These are phyloP conservation scores for Tetragonula carbonaria DNA, from an alignment of 2,888 invertebrate species.

Conservation along the genomic window DNA sequence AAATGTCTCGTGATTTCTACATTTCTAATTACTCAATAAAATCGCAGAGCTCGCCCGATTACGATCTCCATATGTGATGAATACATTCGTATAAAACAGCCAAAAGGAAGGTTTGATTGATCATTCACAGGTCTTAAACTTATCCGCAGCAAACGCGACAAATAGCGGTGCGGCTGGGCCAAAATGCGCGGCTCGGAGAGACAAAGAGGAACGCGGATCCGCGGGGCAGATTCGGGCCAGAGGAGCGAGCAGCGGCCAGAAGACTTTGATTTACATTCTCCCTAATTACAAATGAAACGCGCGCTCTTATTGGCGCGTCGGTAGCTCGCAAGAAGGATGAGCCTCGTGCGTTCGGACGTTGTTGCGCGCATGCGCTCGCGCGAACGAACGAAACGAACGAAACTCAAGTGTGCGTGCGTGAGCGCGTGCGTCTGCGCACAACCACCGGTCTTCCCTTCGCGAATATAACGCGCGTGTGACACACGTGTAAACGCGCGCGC, in stretches of 20 bases:
- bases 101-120: background rate
- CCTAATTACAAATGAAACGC: slow-evolving; percentile 82
- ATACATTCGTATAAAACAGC: background rate
- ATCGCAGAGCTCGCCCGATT: background rate
- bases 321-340: slow-evolving; percentile 78
- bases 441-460: slow-evolving; percentile 7
- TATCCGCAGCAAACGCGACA: slow-evolving; percentile 22
- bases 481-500: slow-evolving; percentile 50
- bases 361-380: slow-evolving; percentile 26
- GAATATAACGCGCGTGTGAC: background rate
- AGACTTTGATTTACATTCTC: slow-evolving; percentile 82
- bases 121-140: background rate
- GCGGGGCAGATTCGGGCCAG: slow-evolving; percentile 39
- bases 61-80: background rate
- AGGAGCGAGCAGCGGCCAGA: slow-evolving; percentile 38
- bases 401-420: slow-evolving; percentile 16
- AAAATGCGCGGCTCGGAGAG: slow-evolving; percentile 35
- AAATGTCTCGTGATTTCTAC: no score
- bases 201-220: slow-evolving; percentile 44
- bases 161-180: slow-evolving; percentile 9
- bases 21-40: background rate
- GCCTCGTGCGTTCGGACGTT: slow-evolving; percentile 40
- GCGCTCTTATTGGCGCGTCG: slow-evolving; percentile 80
- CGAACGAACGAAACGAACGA: background rate
- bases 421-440: slow-evolving; percentile 7